Conservation (phyloP, 2,113 vertebrate genomes). For the Phrynocephalus versicolor region DNA sequence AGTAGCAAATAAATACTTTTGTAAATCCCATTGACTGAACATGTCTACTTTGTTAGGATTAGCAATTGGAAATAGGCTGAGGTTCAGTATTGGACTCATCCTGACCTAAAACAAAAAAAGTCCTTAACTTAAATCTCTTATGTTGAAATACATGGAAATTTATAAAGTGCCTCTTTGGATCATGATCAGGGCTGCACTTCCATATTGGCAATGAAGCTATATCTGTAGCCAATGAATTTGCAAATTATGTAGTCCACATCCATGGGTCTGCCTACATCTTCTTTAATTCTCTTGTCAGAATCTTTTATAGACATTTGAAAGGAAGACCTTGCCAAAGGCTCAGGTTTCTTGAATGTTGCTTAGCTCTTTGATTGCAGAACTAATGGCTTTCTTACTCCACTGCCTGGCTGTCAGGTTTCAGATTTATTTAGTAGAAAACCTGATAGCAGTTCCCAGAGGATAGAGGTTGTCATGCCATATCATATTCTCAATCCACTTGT, state of each 20-base stretch:
- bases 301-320: slow-evolving; percentile 6
- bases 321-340: slow-evolving; percentile 1
- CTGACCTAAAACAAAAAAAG: not conserved
- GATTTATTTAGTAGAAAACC: slow-evolving; percentile 10
- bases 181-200: not conserved
- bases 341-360: slow-evolving; percentile 24
- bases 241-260: slow-evolving; percentile 5
- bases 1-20: no score
- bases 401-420: not conserved
- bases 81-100: not conserved
- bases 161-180: not conserved
- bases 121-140: not conserved
- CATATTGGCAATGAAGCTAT: not conserved
- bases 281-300: not conserved
- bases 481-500: slow-evolving; percentile 15
- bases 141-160: not conserved
- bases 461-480: not conserved
- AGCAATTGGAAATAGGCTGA: no score
- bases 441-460: slow-evolving; percentile 5
- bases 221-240: not conserved
- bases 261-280: not conserved
- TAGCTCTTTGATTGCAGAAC: slow-evolving; percentile 25
- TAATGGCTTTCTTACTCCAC: slow-evolving; percentile 14
- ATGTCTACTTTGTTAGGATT: no score
- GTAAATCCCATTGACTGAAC: no score